Evolutionary conservation across 2,888 invertebrate species (phyloP).

Genomic region (Automeris io): DNA sequence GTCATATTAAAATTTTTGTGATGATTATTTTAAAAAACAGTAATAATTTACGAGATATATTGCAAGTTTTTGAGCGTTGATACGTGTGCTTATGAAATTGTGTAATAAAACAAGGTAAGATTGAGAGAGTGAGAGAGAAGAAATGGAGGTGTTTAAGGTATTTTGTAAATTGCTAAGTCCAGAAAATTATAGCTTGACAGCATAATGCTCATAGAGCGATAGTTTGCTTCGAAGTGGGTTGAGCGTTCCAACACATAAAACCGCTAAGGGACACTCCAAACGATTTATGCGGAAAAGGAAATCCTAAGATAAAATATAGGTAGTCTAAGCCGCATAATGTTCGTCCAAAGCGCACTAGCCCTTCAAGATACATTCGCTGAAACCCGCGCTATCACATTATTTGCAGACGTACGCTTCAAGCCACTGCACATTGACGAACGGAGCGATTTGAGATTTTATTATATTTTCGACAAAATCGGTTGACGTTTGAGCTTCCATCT

Average conservation of each 20-base stretch:
- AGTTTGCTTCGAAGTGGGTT: not conserved
- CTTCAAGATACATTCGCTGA: constrained; percentile 15
- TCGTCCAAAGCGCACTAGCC: constrained; percentile 11
- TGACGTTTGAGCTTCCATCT: too few species aligned
- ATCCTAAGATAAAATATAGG: constrained; percentile 11
- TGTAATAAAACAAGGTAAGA: too few species aligned
- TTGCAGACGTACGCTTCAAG: constrained; percentile 12
- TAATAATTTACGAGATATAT: too few species aligned
- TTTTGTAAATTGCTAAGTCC: too few species aligned
- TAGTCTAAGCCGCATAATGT: constrained; percentile 8
- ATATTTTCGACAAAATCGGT: too few species aligned
- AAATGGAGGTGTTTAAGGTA: too few species aligned
- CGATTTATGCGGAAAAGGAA: constrained; percentile 8
- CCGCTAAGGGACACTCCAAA: constrained; percentile 4
- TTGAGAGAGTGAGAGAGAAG: too few species aligned
- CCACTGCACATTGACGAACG: not conserved
- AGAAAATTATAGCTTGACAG: not conserved
- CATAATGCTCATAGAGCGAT: not conserved
- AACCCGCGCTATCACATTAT: constrained; percentile 17
- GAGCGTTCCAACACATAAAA: constrained; percentile 2
- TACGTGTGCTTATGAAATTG: too few species aligned
- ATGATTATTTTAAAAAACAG: too few species aligned
- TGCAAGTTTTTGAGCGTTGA: too few species aligned
- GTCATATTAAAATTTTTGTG: too few species aligned
- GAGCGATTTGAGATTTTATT: constrained; percentile 1